These are phyloP conservation scores for Leptopilina syphax DNA, from an alignment of 2,888 invertebrate species.

Conservation along the genomic window DNA sequence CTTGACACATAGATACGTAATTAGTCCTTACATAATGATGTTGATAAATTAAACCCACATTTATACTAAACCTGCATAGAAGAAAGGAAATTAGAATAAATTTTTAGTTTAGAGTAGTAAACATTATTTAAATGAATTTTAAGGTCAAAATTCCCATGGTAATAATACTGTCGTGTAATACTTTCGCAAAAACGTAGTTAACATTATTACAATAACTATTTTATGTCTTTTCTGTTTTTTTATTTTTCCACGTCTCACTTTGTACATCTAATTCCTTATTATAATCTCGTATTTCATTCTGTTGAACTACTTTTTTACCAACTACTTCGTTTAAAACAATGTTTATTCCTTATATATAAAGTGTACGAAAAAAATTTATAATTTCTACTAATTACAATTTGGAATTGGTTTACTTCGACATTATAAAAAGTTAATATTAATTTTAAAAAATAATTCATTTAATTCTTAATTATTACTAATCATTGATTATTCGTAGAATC, in stretches of 20 bases:
- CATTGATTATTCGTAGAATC: no score
- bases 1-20: not conserved
- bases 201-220: conserved; percentile 3
- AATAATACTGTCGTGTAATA: conserved; percentile 4
- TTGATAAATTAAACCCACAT: not conserved
- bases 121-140: not conserved
- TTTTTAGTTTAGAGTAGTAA: not conserved
- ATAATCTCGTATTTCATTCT: not conserved
- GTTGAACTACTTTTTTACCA: not conserved
- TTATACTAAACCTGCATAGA: not conserved
- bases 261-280: not conserved
- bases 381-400: no score
- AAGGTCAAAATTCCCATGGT: conserved; percentile 15
- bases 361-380: no score
- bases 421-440: no score
- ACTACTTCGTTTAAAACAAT: not conserved
- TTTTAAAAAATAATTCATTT: no score
- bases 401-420: no score
- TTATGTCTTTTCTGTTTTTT: not conserved
- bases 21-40: conserved; percentile 15
- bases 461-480: no score
- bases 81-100: not conserved
- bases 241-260: conserved; percentile 34
- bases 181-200: conserved; percentile 27
- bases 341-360: not conserved